A percentile compares a stretch with the other conserved stretches of the same genome.
phyloP scores from a whole-genome alignment of 2,113 vertebrate species.

The Myrmophylax atrothorax region DNA sequence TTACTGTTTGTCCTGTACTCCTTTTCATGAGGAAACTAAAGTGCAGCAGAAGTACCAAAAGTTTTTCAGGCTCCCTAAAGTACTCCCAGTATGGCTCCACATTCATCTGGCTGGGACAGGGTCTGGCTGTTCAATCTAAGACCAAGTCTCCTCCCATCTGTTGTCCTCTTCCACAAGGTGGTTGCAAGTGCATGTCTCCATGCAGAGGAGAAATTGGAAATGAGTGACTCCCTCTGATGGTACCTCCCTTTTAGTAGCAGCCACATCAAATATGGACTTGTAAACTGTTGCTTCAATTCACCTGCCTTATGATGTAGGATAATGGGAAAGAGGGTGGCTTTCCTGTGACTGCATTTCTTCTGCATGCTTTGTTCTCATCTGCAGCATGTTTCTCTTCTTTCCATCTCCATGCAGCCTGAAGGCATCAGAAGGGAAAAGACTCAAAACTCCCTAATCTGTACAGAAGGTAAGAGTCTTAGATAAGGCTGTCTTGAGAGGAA shows the following conservation, averaged over 20 bases:
- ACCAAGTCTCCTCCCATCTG: not conserved
- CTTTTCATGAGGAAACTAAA: not conserved
- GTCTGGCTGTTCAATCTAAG: not conserved
- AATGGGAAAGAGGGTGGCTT: accelerated
- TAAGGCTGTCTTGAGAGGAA: not conserved
- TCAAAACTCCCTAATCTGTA: conserved; percentile 58
- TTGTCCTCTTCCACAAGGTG: not conserved
- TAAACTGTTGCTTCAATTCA: not conserved
- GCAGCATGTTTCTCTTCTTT: not conserved
- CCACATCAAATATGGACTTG: not conserved
- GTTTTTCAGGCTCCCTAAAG: not conserved
- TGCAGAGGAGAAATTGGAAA: not conserved
- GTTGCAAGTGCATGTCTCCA: not conserved
- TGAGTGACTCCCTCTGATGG: not conserved
- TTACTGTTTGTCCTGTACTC: not conserved
- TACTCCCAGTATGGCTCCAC: not conserved
- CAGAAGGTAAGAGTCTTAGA: conserved; percentile 19
- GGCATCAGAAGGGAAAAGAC: conserved; percentile 63
- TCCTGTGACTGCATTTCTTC: not conserved
- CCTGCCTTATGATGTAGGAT: not conserved
- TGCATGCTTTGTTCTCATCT: not conserved
- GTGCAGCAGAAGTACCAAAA: not conserved
- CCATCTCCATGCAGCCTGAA: conserved; percentile 45
- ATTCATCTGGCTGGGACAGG: not conserved
- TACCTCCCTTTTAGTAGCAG: not conserved